Evolutionary conservation across 2,888 invertebrate genomes (phyloP).

Genomic region (Macaria notata): DNA sequence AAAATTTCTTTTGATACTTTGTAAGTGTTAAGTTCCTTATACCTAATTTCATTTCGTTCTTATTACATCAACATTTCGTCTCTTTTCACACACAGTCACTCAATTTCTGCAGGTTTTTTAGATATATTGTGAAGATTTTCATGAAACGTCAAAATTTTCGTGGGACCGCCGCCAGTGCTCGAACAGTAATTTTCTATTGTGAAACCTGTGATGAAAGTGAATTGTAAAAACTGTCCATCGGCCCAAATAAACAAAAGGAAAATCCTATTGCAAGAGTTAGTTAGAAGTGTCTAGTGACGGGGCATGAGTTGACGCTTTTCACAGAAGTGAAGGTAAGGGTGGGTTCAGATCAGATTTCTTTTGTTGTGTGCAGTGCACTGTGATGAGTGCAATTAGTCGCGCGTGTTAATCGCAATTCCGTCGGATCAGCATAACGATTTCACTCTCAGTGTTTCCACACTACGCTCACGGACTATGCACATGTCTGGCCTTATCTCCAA

Average conservation of each 20-base stretch:
- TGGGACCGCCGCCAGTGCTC: slow-evolving; percentile 72
- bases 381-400: slow-evolving; percentile 21
- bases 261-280: slow-evolving; percentile 23
- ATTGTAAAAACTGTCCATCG: slow-evolving; percentile 10
- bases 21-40: neutral
- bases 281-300: slow-evolving; percentile 23
- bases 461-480: neutral
- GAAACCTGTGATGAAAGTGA: slow-evolving; percentile 56
- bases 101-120: slow-evolving; percentile 14
- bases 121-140: slow-evolving; percentile 42
- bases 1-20: slow-evolving; percentile 2
- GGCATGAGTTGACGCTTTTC: slow-evolving; percentile 68
- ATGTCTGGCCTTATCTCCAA: neutral
- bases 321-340: slow-evolving; percentile 60
- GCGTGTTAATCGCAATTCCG: slow-evolving; percentile 31
- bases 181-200: slow-evolving; percentile 54
- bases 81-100: too few species aligned
- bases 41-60: neutral
- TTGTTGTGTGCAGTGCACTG: slow-evolving; percentile 43
- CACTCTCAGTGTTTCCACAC: slow-evolving; percentile 29
- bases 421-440: slow-evolving; percentile 31
- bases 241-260: neutral
- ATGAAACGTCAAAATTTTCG: slow-evolving; percentile 77
- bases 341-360: slow-evolving; percentile 44
- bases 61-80: too few species aligned